Conservation (phyloP, 2,888 invertebrate genomes). For the Hypercompe scribonia region DNA sequence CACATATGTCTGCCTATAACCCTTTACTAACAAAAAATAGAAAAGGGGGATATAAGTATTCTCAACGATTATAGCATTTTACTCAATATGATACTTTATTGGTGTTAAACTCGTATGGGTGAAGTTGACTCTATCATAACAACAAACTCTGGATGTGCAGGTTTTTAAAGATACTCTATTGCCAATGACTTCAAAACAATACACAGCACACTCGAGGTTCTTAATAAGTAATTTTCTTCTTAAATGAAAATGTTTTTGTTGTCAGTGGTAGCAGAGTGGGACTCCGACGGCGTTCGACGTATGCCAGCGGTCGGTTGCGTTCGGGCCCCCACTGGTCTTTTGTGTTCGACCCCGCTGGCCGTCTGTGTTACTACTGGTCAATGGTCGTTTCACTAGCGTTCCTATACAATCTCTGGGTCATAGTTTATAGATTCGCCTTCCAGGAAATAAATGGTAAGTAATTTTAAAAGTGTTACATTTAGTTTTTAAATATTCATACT, state of each 20-base stretch:
- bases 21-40: not conserved
- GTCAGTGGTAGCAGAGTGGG: slow-evolving; percentile 78
- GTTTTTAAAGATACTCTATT: too few species aligned
- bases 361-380: slow-evolving; percentile 98
- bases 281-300: slow-evolving; percentile 87
- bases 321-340: slow-evolving; percentile 95
- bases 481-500: not conserved
- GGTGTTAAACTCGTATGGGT: too few species aligned
- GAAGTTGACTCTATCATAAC: too few species aligned
- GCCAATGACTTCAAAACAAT: too few species aligned
- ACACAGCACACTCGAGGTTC: not conserved
- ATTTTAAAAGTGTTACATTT: not conserved
- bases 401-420: slow-evolving; percentile 99
- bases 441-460: slow-evolving; percentile 96
- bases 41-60: not conserved
- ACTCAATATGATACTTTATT: too few species aligned
- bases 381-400: slow-evolving; percentile 98
- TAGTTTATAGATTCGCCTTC: slow-evolving; percentile 99
- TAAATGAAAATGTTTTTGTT: slow-evolving; percentile 29
- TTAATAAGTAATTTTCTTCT: not conserved
- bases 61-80: too few species aligned
- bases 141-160: too few species aligned
- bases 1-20: not conserved
- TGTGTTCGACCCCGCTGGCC: slow-evolving; percentile 99
- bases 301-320: slow-evolving; percentile 88